Percentiles rank a stretch among this genome's conserved stretches.
Evolutionary conservation across 2,113 vertebrate species (phyloP).

Genomic region (Microtus richardsoni): DNA sequence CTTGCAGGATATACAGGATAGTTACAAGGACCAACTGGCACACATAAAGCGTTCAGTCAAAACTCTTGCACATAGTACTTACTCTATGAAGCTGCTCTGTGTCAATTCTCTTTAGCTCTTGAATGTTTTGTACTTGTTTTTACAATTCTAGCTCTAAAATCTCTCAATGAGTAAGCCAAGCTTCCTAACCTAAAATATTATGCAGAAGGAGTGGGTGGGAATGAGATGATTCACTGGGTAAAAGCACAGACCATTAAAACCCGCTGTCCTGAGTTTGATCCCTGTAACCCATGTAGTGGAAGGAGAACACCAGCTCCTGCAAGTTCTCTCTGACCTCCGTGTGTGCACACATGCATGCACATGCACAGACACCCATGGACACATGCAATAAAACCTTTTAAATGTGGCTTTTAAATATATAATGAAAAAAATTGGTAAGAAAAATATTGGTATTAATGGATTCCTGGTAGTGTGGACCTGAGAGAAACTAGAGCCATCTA

Average conservation of each 20-base stretch:
- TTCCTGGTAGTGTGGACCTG: neutral
- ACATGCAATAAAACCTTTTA: neutral
- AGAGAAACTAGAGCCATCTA: neutral
- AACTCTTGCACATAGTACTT: neutral
- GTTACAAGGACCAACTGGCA: neutral
- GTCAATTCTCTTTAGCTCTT: neutral
- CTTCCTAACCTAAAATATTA: slow-evolving; percentile 15
- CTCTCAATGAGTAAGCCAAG: slow-evolving; percentile 27
- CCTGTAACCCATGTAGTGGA: too few species aligned
- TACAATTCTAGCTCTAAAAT: slow-evolving; percentile 22
- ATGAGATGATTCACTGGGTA: neutral
- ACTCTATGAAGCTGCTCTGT: neutral
- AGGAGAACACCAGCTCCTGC: too few species aligned
- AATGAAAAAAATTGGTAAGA: neutral
- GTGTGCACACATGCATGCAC: neutral
- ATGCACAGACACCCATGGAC: neutral
- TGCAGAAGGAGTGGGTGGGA: neutral
- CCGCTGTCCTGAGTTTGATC: too few species aligned
- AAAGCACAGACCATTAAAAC: neutral
- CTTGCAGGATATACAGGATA: neutral
- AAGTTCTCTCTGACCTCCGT: neutral
- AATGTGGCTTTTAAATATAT: neutral
- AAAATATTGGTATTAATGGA: neutral
- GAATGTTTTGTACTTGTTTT: slow-evolving; percentile 23
- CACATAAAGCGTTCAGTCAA: neutral